Evolutionary conservation across 2,797 vertebrate species (phyloP).

Genomic region (Acropternis orthonyx): DNA sequence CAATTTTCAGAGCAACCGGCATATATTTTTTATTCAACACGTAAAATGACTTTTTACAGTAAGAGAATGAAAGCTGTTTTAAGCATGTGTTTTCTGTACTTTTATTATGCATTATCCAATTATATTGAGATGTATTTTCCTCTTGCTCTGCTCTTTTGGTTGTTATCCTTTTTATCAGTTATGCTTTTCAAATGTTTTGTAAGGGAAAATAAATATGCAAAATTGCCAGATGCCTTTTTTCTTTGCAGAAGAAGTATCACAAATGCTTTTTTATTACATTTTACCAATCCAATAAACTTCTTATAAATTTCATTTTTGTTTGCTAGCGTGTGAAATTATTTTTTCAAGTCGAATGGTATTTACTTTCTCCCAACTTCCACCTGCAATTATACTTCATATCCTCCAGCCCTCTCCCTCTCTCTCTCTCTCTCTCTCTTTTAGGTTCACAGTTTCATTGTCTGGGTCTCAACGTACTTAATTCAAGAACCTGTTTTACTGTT

Average conservation of each 20-base stretch:
- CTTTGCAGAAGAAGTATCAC: constrained; percentile 72
- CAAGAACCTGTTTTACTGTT: not conserved
- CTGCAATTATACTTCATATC: constrained; percentile 46
- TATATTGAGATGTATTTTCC: constrained; percentile 73
- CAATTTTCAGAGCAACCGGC: constrained; percentile 60
- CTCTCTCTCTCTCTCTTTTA: not conserved
- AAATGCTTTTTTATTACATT: constrained; percentile 74
- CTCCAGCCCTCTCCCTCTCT: not conserved
- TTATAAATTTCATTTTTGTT: constrained; percentile 69
- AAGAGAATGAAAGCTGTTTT: constrained; percentile 64
- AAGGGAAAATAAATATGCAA: constrained; percentile 75
- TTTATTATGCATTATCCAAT: constrained; percentile 72
- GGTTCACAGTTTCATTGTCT: not conserved
- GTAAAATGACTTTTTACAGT: constrained; percentile 60
- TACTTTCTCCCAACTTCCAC: constrained; percentile 39
- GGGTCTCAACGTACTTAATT: not conserved
- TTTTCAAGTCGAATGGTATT: constrained; percentile 60
- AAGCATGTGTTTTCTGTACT: constrained; percentile 74
- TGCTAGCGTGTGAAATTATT: constrained; percentile 69
- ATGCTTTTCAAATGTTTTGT: constrained; percentile 72
- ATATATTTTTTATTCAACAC: constrained; percentile 67
- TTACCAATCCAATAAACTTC: constrained; percentile 80
- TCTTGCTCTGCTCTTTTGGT: constrained; percentile 65
- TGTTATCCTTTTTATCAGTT: constrained; percentile 71
- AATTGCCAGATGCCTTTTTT: constrained; percentile 67